These are phyloP conservation scores for Rhineura floridana DNA, from an alignment of 2,113 vertebrate genomes.

Conservation along the genomic window DNA sequence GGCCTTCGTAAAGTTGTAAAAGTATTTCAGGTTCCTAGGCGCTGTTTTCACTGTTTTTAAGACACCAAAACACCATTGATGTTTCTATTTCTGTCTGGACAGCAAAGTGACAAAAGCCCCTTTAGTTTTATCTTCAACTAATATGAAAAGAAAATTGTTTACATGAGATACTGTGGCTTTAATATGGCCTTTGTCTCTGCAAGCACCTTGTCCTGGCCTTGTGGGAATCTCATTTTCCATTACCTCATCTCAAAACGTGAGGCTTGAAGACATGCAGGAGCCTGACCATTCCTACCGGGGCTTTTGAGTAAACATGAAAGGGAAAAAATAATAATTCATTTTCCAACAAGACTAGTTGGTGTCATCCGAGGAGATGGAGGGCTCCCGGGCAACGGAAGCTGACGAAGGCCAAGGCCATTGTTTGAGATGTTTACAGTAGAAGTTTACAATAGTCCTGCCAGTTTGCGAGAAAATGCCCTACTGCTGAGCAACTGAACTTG, in stretches of 20 bases:
- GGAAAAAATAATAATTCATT: neutral
- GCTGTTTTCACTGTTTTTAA: neutral
- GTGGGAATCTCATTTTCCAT: neutral
- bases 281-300: neutral
- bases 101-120: neutral
- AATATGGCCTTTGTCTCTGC: neutral
- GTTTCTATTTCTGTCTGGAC: neutral
- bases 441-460: neutral
- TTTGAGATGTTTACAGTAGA: neutral
- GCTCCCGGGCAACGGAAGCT: neutral
- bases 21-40: neutral
- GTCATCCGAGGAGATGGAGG: neutral
- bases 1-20: conserved; percentile 1
- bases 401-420: neutral
- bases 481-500: neutral
- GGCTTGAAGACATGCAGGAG: neutral
- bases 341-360: neutral
- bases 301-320: neutral
- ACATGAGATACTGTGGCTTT: neutral
- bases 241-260: neutral
- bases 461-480: neutral
- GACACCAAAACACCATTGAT: neutral
- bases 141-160: neutral
- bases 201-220: neutral
- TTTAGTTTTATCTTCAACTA: neutral